Base-by-base conservation (phyloP, 2,113 vertebrate genomes). In the Trogon surrucura region DNA sequence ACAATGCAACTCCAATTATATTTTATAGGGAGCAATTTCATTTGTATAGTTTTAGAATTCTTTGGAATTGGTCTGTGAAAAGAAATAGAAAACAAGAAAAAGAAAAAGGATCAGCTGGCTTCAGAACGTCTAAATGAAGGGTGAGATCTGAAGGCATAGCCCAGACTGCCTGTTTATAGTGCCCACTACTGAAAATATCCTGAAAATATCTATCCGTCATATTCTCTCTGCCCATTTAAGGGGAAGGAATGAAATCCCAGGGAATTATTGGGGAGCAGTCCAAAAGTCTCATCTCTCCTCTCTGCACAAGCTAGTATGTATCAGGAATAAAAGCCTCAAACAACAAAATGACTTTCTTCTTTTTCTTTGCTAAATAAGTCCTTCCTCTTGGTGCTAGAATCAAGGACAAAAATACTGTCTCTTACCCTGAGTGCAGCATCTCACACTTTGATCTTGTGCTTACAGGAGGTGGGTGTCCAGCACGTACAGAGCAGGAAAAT, bases 1-100 rank as follows among this genome's bases (percentile, higher is more conserved):
- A 93, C 93, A 95, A 72, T 70, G 51, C 50, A 85, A 32, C 51
- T 93, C 62, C 91, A 97, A 96, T 97, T 97, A 94, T 96, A 95
- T 96, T 97, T 97, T 98, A 97, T 93, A 89, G 95, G 58, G 90
- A 97, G 34, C 50, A 95, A 95, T 97, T 95, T 96, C 4, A 53
- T 96, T 96, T 97, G 97, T 97, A 97, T 84, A 83, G 88, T 82
- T 93, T 88, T 96, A 79, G 64, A 94, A 97, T 96, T 80, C 91
- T 94, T 94, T 96, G 66, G 83, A 97, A 87, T 95, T 95, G 56
- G 57, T 87, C 77, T 84, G 67, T 94, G 95, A 96, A 97, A 84
- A 9, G 38, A 85, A 91, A 81, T 53, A 91, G 89, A 81, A 70
- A 74, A 34, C 25, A 48, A 38, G 32, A 47, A 21, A 36, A 27